phyloP scores from a whole-genome alignment of 2,113 vertebrate genomes.

The Myodes glareolus region DNA sequence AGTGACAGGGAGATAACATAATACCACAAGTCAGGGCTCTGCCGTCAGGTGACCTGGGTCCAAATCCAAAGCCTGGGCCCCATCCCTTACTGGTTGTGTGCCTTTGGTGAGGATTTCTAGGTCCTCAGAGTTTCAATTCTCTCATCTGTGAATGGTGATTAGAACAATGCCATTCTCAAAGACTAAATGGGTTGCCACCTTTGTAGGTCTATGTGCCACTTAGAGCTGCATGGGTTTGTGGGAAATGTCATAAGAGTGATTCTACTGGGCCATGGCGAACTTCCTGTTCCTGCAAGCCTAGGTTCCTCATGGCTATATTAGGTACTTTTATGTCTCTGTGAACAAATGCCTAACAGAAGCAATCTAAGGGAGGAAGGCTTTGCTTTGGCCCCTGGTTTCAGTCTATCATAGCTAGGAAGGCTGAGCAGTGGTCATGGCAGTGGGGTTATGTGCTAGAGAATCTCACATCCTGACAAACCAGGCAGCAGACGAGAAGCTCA shows the following conservation, averaged over 20 bases:
- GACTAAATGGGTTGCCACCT: fast-evolving
- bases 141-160: background rate
- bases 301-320: too few relatives aligned
- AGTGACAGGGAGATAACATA: background rate
- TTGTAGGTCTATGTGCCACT: fast-evolving
- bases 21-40: background rate
- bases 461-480: background rate
- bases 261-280: background rate
- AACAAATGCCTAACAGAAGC: background rate
- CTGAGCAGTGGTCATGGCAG: background rate
- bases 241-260: fast-evolving
- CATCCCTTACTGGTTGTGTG: background rate
- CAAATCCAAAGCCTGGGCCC: background rate
- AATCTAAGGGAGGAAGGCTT: background rate
- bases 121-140: background rate
- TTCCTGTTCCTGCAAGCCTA: background rate
- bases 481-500: background rate
- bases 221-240: background rate
- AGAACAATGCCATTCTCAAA: fast-evolving
- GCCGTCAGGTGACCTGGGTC: background rate
- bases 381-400: background rate
- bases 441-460: background rate
- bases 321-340: background rate
- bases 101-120: background rate
- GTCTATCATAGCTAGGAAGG: background rate